Conservation (phyloP, 2,888 invertebrate genomes). For the Unio pictorum region DNA sequence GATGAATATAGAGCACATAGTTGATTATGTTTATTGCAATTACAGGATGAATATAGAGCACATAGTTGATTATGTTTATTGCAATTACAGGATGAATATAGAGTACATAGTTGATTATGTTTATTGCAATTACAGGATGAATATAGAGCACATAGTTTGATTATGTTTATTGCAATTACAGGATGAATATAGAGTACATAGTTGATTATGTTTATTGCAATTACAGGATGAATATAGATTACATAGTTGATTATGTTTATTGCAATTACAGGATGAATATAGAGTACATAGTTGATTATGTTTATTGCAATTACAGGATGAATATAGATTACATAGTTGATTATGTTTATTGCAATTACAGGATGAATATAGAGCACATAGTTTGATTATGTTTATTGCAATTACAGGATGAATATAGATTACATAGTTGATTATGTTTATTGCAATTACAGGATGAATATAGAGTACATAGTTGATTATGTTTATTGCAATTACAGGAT, state of each 20-base stretch:
- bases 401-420: constrained; percentile 77
- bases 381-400: too few relatives aligned
- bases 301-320: constrained; percentile 75
- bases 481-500: constrained; percentile 74
- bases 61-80: too few relatives aligned
- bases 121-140: constrained; percentile 77
- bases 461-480: too few relatives aligned
- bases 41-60: constrained; percentile 77
- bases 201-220: too few relatives aligned
- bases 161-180: constrained; percentile 58
- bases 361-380: constrained; percentile 76
- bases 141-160: constrained; percentile 20
- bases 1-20: constrained; percentile 75
- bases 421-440: too few relatives aligned
- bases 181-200: constrained; percentile 76
- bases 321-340: constrained; percentile 64
- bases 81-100: constrained; percentile 77
- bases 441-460: constrained; percentile 77
- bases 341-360: constrained; percentile 58
- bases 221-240: constrained; percentile 77
- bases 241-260: too few relatives aligned
- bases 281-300: too few relatives aligned
- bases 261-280: constrained; percentile 77
- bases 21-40: constrained; percentile 10
- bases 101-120: too few relatives aligned